Conservation (phyloP, 2,113 vertebrate genomes). For the Lampris incognitus region DNA sequence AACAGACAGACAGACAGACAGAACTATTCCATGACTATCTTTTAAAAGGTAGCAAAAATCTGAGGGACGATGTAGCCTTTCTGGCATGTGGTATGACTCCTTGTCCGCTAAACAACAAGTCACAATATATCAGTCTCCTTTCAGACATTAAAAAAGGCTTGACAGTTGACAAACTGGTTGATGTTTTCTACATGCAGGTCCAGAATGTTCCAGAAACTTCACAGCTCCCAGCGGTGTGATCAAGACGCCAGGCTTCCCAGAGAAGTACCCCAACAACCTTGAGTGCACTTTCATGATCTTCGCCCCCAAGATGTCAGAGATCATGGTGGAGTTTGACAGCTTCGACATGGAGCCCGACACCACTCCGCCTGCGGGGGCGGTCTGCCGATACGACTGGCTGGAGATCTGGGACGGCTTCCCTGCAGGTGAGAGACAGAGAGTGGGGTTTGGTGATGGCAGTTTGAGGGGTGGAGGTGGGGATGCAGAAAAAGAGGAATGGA, state of each 20-base stretch:
- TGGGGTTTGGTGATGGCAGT: too few species aligned
- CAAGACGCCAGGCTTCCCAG: slow-evolving; percentile 95
- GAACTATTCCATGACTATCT: too few species aligned
- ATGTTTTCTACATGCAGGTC: slow-evolving; percentile 79
- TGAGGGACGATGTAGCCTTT: too few species aligned
- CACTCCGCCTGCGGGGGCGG: slow-evolving; percentile 88
- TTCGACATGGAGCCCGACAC: slow-evolving; percentile 96
- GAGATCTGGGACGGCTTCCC: slow-evolving; percentile 99
- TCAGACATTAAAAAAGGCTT: slow-evolving; percentile 20
- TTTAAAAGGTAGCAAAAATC: too few species aligned
- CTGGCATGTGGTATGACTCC: too few species aligned
- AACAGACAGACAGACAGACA: too few species aligned
- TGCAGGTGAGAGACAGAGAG: slow-evolving; percentile 84
- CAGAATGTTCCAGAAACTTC: slow-evolving; percentile 96
- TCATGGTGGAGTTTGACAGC: slow-evolving; percentile 96
- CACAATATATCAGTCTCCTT: too few species aligned
- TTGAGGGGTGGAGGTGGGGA: too few species aligned
- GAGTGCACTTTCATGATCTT: slow-evolving; percentile 99
- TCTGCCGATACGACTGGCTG: slow-evolving; percentile 95
- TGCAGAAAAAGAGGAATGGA: not conserved
- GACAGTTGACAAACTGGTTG: slow-evolving; percentile 21
- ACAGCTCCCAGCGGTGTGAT: slow-evolving; percentile 89
- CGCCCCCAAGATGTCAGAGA: slow-evolving; percentile 96
- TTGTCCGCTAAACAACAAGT: too few species aligned
- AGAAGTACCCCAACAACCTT: slow-evolving; percentile 97